These are phyloP conservation scores for Drosophila trichaetosa DNA, from an alignment of 2,888 invertebrate species.

Conservation along the genomic window DNA sequence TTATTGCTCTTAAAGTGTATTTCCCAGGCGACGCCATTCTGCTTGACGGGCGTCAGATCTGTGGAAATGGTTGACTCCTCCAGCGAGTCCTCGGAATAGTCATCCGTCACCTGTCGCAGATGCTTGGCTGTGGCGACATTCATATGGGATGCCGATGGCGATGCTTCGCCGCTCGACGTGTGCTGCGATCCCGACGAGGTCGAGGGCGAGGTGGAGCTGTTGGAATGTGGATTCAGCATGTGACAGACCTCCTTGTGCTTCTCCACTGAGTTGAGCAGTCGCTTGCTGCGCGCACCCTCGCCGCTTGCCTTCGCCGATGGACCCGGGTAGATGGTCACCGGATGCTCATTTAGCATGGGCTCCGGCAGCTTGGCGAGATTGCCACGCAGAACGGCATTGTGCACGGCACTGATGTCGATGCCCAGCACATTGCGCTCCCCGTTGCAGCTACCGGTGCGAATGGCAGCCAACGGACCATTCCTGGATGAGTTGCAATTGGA, in stretches of 20 bases:
- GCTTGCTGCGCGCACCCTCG: constrained; percentile 64
- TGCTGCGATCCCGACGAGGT: constrained; percentile 70
- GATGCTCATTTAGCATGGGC: constrained; percentile 87
- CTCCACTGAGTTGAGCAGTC: constrained; percentile 87
- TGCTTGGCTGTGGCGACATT: constrained; percentile 78
- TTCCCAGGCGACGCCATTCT: constrained; percentile 95
- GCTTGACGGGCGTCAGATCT: constrained; percentile 88
- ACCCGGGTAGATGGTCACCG: constrained; percentile 89
- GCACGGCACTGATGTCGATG: constrained; percentile 85
- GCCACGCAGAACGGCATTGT: constrained; percentile 85
- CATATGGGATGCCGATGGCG: constrained; percentile 67
- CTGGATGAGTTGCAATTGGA: constrained; percentile 55
- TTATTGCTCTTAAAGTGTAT: constrained; percentile 89
- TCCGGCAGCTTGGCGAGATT: constrained; percentile 84
- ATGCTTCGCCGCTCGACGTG: constrained; percentile 71
- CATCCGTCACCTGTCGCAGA: constrained; percentile 85
- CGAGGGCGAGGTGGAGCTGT: constrained; percentile 71
- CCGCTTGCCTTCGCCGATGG: constrained; percentile 66
- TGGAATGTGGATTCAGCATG: constrained; percentile 82
- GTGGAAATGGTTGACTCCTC: constrained; percentile 87
- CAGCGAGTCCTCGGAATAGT: constrained; percentile 93
- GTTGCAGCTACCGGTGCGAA: constrained; percentile 81
- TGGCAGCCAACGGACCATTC: constrained; percentile 45
- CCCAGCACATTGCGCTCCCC: constrained; percentile 84
- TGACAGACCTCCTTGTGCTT: constrained; percentile 92